Conservation (phyloP, 2,888 invertebrate genomes). For the Tuta absoluta region DNA sequence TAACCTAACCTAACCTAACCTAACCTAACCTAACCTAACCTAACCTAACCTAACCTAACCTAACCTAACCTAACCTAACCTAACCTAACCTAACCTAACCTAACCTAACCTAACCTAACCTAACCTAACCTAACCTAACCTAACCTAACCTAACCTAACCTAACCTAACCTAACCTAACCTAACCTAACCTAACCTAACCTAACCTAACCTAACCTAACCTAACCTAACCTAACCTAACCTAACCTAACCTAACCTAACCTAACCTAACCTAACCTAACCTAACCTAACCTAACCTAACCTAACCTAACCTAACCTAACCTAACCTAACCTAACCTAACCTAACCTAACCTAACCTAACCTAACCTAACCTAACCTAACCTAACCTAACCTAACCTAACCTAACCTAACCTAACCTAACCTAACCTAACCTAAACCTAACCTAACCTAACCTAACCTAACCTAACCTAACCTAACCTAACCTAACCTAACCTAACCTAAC, state of each 20-base stretch:
- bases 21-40: slow-evolving; percentile 29
- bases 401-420: slow-evolving; percentile 42
- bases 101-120: slow-evolving; percentile 32
- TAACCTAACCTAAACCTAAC: slow-evolving; percentile 43
- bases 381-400: slow-evolving; percentile 29
- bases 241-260: slow-evolving; percentile 33
- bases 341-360: slow-evolving; percentile 26
- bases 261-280: slow-evolving; percentile 32
- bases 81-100: slow-evolving; percentile 29
- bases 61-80: slow-evolving; percentile 31
- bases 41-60: slow-evolving; percentile 29
- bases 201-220: slow-evolving; percentile 31
- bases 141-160: slow-evolving; percentile 30
- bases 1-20: slow-evolving; percentile 27
- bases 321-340: slow-evolving; percentile 33
- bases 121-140: slow-evolving; percentile 34
- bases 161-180: slow-evolving; percentile 33
- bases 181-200: slow-evolving; percentile 31
- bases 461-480: slow-evolving; percentile 37
- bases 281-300: slow-evolving; percentile 33
- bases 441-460: slow-evolving; percentile 39
- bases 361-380: slow-evolving; percentile 26
- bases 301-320: slow-evolving; percentile 34
- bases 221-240: slow-evolving; percentile 31
- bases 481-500: slow-evolving; percentile 30